Base-by-base conservation (phyloP, 2,113 vertebrate genomes). In the Lagopus muta region DNA sequence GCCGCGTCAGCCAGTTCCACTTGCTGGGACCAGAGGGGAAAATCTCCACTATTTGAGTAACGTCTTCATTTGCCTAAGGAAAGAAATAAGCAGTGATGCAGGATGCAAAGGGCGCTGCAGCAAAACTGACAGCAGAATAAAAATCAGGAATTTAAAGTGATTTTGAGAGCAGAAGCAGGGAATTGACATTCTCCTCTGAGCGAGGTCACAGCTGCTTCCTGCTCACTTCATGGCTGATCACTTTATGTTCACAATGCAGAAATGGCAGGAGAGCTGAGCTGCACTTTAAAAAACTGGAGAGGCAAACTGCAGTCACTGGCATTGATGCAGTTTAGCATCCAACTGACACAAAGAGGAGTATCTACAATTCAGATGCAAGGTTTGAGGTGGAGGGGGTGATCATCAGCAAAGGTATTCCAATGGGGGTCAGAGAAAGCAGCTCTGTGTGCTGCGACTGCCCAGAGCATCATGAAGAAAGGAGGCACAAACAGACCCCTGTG, bases 21-120 rank as follows among this genome's bases (percentile, higher is more conserved):
- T 99, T 99, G 92, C 98, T 99, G 13, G 98, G 96, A 34, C 98
- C 98, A 18, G 97, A 98, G 82, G 79, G 94, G 72, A 99, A 97
- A 70, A 99, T 97, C 96, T 99, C 99, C 94, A 99, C 99, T 78
- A 99, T 97, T 90, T 99, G 99, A 61, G 99, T 99, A 90, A 99
- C 98, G 72, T 99, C 99, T 94, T 99, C 99, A 42, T 99, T 99
- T 76, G 99, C 99, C 99, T 99, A 8, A 80, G 75, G 84, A n/a
- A 61, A 93, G 16, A 61, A 90, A 78, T 13, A 34, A 38, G 28
- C 10, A 45, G 22, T 52, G 47, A 72, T 2, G 5, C 45, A 79
- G 67, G 58, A 48, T 2, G 47, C 38, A 64, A 73, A 80, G 19
- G 55, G 58, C 21, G 43, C 32, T 1, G 6, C 1, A 34, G 43